phyloP scores from a whole-genome alignment of 2,113 vertebrate species.

The Emydura subglobosa region DNA sequence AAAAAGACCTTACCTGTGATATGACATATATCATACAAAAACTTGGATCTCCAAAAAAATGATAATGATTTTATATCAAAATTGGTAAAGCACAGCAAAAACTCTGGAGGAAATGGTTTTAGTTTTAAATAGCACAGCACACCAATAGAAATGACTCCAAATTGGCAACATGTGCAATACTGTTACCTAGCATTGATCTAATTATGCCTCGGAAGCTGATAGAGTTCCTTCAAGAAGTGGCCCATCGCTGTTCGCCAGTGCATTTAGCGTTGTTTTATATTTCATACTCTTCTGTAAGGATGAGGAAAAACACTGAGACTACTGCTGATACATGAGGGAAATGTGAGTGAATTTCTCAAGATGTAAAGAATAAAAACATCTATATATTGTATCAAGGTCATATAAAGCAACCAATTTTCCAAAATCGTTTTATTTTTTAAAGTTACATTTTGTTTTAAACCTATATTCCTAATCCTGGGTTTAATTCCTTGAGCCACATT shows the following conservation, averaged over 20 bases:
- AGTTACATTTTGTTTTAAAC: constrained; percentile 19
- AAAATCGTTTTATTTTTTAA: background rate
- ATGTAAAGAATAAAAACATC: constrained; percentile 1
- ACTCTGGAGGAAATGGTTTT: constrained; percentile 81
- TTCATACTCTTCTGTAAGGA: constrained; percentile 88
- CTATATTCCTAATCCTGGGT: background rate
- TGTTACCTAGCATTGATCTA: constrained; percentile 89
- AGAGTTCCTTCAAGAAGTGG: constrained; percentile 91
- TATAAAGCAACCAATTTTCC: background rate
- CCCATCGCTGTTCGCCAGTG: constrained; percentile 82
- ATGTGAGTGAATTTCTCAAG: constrained; percentile 38
- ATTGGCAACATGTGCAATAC: constrained; percentile 67
- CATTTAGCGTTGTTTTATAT: constrained; percentile 80
- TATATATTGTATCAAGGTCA: background rate
- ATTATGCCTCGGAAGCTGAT: constrained; percentile 84
- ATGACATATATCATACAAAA: constrained; percentile 35
- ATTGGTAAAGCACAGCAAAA: constrained; percentile 76
- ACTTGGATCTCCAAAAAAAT: constrained; percentile 21
- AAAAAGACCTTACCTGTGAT: constrained; percentile 72
- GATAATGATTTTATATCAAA: constrained; percentile 26
- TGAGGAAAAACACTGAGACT: constrained; percentile 82
- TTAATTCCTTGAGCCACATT: background rate
- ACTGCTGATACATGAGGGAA: constrained; percentile 45
- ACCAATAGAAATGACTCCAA: constrained; percentile 68
- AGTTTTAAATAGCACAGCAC: constrained; percentile 74